Conservation (phyloP, 1,140 invertebrate species). For the Bombus cullumanus region DNA sequence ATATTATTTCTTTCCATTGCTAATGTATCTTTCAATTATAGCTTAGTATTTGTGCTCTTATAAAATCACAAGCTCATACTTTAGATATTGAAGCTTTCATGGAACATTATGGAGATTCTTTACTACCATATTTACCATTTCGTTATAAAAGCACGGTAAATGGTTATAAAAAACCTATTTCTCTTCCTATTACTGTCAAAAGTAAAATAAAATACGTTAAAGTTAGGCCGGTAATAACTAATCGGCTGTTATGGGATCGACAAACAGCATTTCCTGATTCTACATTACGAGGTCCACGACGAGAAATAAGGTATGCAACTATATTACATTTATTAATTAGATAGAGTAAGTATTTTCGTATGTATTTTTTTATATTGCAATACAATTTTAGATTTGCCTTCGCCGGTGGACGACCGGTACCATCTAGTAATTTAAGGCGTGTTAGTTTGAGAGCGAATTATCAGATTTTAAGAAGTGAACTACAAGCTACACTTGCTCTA, state of each 20-base stretch:
- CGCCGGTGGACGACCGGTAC: constrained; percentile 78
- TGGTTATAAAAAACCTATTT: constrained; percentile 50
- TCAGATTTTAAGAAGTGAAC: constrained; percentile 79
- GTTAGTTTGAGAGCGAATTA: constrained; percentile 80
- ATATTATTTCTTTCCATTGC: not conserved
- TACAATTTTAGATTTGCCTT: constrained; percentile 78
- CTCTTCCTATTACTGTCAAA: constrained; percentile 79
- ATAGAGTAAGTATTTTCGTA: not conserved
- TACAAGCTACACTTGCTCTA: constrained; percentile 76
- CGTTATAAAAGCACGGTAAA: constrained; percentile 52
- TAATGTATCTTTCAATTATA: constrained; percentile 62
- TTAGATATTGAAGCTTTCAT: constrained; percentile 71
- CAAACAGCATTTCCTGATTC: constrained; percentile 79
- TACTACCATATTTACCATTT: constrained; percentile 76
- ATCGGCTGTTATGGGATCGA: constrained; percentile 70
- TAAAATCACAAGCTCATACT: constrained; percentile 73
- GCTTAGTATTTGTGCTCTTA: constrained; percentile 76
- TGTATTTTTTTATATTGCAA: constrained; percentile 7
- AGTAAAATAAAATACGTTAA: constrained; percentile 79
- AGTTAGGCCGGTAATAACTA: constrained; percentile 67
- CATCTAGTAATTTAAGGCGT: constrained; percentile 76
- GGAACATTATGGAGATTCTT: constrained; percentile 80
- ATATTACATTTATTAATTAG: not conserved
- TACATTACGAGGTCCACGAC: constrained; percentile 74
- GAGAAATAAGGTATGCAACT: constrained; percentile 77